These are phyloP conservation scores for Onychorhynchus coronatus DNA, from an alignment of 2,113 vertebrate genomes.

Conservation along the genomic window DNA sequence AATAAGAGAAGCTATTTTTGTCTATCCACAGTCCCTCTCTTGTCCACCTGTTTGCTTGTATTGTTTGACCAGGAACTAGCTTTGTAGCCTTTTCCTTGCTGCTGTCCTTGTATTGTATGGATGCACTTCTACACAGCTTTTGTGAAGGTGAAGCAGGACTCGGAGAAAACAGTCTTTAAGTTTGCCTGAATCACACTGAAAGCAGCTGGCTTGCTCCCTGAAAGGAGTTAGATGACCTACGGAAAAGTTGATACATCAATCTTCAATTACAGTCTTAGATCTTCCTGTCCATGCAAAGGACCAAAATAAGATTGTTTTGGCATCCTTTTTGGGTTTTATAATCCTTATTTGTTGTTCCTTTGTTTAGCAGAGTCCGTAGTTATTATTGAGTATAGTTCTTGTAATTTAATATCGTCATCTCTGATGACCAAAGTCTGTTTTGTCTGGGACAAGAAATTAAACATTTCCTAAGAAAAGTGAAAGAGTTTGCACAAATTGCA, in stretches of 20 bases:
- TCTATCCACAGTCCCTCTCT: not conserved
- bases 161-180: not conserved
- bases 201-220: not conserved
- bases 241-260: not conserved
- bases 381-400: not conserved
- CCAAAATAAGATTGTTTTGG: slow-evolving; percentile 13
- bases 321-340: not conserved
- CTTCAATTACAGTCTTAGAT: not conserved
- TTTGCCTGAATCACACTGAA: not conserved
- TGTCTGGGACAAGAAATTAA: not conserved
- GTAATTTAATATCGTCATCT: not conserved
- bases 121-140: not conserved
- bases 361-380: not conserved
- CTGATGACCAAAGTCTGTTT: not conserved
- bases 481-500: not conserved
- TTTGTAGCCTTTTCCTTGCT: not conserved
- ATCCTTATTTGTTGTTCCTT: not conserved
- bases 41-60: not conserved
- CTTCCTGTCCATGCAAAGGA: slow-evolving; percentile 22
- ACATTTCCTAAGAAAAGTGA: not conserved
- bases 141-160: not conserved
- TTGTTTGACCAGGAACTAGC: not conserved
- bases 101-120: not conserved
- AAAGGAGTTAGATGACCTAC: not conserved
- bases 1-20: not conserved